Base-by-base conservation (phyloP, 2,888 invertebrate species). In the Dexiosoma caninum region DNA sequence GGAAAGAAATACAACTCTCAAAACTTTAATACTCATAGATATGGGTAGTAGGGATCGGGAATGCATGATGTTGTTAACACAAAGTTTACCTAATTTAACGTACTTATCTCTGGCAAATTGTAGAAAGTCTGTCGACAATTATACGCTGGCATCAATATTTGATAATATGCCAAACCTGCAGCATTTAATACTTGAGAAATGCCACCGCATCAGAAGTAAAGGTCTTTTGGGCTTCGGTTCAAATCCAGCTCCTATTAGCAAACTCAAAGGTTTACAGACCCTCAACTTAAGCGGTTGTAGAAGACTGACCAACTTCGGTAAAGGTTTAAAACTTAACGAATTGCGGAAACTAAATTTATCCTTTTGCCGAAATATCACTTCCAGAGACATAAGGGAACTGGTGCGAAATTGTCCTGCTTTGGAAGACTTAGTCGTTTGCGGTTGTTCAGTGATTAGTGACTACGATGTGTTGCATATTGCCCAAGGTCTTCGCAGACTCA, bases 61-160 rank as follows among this genome's bases (percentile, higher is more conserved):
- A n/a, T n/a, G n/a, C n/a, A n/a, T n/a, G n/a, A n/a, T n/a, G n/a
- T n/a, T n/a, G n/a, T n/a, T n/a, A n/a, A n/a, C n/a, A n/a, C n/a
- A n/a, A n/a, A n/a, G n/a, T n/a, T n/a, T n/a, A n/a, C n/a, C n/a
- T n/a, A n/a, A n/a, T n/a, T n/a, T n/a, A n/a, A n/a, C n/a, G n/a
- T n/a, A n/a, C n/a, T n/a, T n/a, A n/a, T n/a, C n/a, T n/a, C n/a
- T 89, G 16, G 85, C 84, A 46, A 86, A 86, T 40, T 88, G 87
- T 32, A 79, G 84, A 0, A 81, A 84, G 27, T 85, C 84, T 1
- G 85, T 88, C 0, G 87, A 87, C 0, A 84, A 89, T 59, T 53
- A 51, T 1, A 82, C 86, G 0, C 44, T 89, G 1, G 71, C 85
- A 10, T 78, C 81, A 7, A 86, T 89, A 14, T 89, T 87, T 32